phyloP scores from a whole-genome alignment of 2,113 vertebrate species.

The Larimichthys crocea region DNA sequence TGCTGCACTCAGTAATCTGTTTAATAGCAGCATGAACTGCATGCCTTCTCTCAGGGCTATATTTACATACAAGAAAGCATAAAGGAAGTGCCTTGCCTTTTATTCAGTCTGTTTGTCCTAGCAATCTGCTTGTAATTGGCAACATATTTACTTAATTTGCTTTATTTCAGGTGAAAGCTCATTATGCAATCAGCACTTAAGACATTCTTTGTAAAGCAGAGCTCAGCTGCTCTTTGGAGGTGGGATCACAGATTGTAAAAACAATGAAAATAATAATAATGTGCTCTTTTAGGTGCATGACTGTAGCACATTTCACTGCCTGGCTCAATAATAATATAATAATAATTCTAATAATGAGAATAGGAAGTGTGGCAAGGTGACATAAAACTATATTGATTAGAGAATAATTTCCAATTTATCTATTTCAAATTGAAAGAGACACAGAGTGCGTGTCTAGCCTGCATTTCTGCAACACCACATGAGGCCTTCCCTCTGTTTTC shows the following conservation, averaged over 20 bases:
- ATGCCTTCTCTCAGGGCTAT: slow-evolving; percentile 15
- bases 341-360: neutral
- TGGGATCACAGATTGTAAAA: slow-evolving; percentile 14
- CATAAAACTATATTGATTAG: neutral
- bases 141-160: slow-evolving; percentile 2
- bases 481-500: neutral
- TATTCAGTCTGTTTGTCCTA: slow-evolving; percentile 25
- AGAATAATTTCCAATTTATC: neutral
- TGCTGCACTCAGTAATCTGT: neutral
- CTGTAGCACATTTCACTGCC: neutral
- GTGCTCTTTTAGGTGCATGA: neutral
- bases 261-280: neutral
- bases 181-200: slow-evolving; percentile 45
- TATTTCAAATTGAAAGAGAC: neutral
- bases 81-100: slow-evolving; percentile 1
- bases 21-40: slow-evolving; percentile 8
- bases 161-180: slow-evolving; percentile 7
- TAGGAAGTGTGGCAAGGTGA: neutral
- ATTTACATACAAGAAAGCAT: slow-evolving; percentile 14
- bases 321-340: neutral
- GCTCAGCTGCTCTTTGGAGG: slow-evolving; percentile 17
- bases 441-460: neutral
- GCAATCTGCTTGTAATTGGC: slow-evolving; percentile 33
- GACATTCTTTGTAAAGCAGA: slow-evolving; percentile 22
- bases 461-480: neutral